These are phyloP conservation scores for Papilio polyxenes DNA, from an alignment of 1,140 invertebrate genomes.

Conservation along the genomic window DNA sequence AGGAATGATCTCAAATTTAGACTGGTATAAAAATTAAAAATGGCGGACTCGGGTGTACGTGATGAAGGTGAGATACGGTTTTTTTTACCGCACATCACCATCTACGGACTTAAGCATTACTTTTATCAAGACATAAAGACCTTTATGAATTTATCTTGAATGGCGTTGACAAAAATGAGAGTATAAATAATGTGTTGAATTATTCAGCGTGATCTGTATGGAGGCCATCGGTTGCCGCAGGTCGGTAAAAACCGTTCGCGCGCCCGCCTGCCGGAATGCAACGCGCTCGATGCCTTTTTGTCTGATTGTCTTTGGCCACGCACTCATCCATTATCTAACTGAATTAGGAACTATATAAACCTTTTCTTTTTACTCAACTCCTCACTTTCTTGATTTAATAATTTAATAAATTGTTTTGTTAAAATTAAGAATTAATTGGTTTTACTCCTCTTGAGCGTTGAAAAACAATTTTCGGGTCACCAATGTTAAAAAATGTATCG, in stretches of 20 bases:
- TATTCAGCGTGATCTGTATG: slow-evolving; percentile 80
- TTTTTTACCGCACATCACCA: slow-evolving; percentile 61
- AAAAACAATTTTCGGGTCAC: not conserved
- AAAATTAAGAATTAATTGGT: not conserved
- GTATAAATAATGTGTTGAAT: slow-evolving; percentile 79
- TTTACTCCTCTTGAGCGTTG: not conserved
- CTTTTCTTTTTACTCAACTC: slow-evolving; percentile 62
- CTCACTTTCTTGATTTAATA: slow-evolving; percentile 35
- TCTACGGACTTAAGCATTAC: slow-evolving; percentile 75
- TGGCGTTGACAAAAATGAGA: slow-evolving; percentile 80
- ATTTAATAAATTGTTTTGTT: not conserved
- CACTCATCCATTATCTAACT: slow-evolving; percentile 79
- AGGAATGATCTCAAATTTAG: slow-evolving; percentile 18
- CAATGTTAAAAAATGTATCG: not conserved
- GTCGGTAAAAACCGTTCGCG: slow-evolving; percentile 65
- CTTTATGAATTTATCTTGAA: slow-evolving; percentile 77
- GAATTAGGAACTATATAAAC: slow-evolving; percentile 71
- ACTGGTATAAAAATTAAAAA: slow-evolving; percentile 29
- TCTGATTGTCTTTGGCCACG: slow-evolving; percentile 76
- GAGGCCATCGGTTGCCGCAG: slow-evolving; percentile 60
- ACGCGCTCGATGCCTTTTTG: slow-evolving; percentile 71
- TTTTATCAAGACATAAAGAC: slow-evolving; percentile 80
- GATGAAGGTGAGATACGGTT: slow-evolving; percentile 54
- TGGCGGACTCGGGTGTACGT: slow-evolving; percentile 44
- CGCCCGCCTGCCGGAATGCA: slow-evolving; percentile 71